Conservation (phyloP, 2,113 vertebrate species). For the Bombycilla garrulus region DNA sequence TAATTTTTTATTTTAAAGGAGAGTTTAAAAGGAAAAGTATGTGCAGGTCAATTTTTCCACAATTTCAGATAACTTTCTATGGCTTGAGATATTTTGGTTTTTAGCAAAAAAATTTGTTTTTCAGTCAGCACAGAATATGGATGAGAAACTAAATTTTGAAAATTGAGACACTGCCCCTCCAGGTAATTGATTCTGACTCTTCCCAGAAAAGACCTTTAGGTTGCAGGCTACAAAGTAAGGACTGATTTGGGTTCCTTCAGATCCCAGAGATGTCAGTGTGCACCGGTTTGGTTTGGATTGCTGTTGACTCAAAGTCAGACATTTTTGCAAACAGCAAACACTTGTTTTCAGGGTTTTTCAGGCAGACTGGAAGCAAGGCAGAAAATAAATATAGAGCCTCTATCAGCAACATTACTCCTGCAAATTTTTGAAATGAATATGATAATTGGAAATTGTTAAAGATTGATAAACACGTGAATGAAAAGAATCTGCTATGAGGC, state of each 20-base stretch:
- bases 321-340: neutral
- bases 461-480: neutral
- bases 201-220: neutral
- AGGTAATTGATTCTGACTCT: neutral
- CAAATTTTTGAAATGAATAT: neutral
- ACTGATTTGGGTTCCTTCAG: neutral
- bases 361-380: neutral
- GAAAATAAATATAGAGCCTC: neutral
- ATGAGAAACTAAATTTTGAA: neutral
- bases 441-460: conserved; percentile 20
- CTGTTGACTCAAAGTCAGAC: neutral
- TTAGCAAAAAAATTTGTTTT: neutral
- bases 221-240: neutral
- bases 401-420: neutral
- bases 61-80: neutral
- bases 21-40: neutral
- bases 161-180: neutral
- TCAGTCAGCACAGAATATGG: neutral
- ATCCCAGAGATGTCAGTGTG: neutral
- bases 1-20: neutral
- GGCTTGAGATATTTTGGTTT: neutral
- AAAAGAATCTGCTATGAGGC: neutral
- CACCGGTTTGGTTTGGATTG: neutral
- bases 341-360: neutral
- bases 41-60: neutral